Conservation (phyloP, 1,140 invertebrate species). For the Aphaenogaster ashmeadi region DNA sequence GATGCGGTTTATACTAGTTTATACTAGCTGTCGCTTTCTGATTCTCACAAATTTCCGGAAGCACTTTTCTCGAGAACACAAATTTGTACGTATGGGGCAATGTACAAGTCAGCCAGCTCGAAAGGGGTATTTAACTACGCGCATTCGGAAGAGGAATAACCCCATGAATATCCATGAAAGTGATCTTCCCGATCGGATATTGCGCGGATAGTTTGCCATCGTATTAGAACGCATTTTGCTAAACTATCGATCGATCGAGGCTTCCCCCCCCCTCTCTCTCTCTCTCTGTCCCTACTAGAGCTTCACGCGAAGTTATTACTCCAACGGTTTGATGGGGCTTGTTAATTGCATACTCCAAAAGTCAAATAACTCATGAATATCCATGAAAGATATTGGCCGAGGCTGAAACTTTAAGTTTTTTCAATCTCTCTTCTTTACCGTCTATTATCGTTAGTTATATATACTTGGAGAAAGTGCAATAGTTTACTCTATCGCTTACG, state of each 20-base stretch:
- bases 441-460: slow-evolving; percentile 12
- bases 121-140: slow-evolving; percentile 19
- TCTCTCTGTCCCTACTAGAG: slow-evolving; percentile 19
- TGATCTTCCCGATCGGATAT: slow-evolving; percentile 55
- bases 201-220: slow-evolving; percentile 54
- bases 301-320: slow-evolving; percentile 50
- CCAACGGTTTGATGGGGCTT: slow-evolving; percentile 48
- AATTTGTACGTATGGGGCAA: background rate
- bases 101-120: slow-evolving; percentile 2
- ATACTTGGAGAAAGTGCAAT: slow-evolving; percentile 25
- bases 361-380: slow-evolving; percentile 65
- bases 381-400: slow-evolving; percentile 44
- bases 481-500: background rate
- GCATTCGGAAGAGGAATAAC: slow-evolving; percentile 35
- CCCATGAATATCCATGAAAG: slow-evolving; percentile 55
- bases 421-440: slow-evolving; percentile 30
- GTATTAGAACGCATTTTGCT: slow-evolving; percentile 58
- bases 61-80: background rate
- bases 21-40: background rate
- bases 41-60: slow-evolving; percentile 33
- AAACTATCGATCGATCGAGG: slow-evolving; percentile 56
- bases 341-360: slow-evolving; percentile 61
- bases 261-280: background rate
- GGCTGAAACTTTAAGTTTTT: slow-evolving; percentile 47
- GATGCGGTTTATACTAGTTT: slow-evolving; percentile 6